Evolutionary conservation across 2,113 vertebrate species (phyloP), one percentile per base, ranked within the genome.

Genomic region (Numida meleagris): DNA sequence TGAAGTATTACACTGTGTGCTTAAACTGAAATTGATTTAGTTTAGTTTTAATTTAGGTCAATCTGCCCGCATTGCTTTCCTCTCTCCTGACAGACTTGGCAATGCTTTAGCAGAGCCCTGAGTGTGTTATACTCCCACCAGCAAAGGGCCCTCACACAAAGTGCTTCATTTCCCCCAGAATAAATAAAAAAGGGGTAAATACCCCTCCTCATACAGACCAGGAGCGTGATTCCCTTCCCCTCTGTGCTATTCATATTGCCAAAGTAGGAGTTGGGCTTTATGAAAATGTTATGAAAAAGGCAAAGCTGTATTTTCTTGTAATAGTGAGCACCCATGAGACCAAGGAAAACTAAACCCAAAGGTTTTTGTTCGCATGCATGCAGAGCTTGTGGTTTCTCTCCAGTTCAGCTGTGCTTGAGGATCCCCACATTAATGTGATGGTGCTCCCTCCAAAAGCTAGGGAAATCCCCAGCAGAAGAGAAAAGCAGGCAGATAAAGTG

Each of bases 111-210:
- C 84, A 74, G 45, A 50, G 71, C 86, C 74, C 51, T 7, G 78
- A 51, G 80, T 90, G 76, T 0, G 0, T 78, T 85, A 88, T 75
- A 86, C 85, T 43, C 68, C 77, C 9, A 0, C 78, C 46, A 67
- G 87, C 76, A 91, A 88, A 88, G 33, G 76, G 79, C 85, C 80
- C 81, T 89, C 85, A 67, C 89, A 94, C 79, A 93, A 88, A 95
- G 91, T 76, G 82, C 80, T 95, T 93, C 89, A 91, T 94, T 94
- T 91, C 46, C 42, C 86, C 65, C 51, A 25, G 89, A 96, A 90
- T 70, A 96, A 95, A 96, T 82, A 94, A 96, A 96, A 72, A 93
- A 68, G 66, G 76, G 83, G 80, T 61, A 97, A 96, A 92, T 70
- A 81, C 65, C 70, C 65, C 95, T 93, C 43, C 68, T 78, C 46